Base-by-base conservation (phyloP, 64 coral and sea anemone genomes). In the Montipora foliosa region DNA sequence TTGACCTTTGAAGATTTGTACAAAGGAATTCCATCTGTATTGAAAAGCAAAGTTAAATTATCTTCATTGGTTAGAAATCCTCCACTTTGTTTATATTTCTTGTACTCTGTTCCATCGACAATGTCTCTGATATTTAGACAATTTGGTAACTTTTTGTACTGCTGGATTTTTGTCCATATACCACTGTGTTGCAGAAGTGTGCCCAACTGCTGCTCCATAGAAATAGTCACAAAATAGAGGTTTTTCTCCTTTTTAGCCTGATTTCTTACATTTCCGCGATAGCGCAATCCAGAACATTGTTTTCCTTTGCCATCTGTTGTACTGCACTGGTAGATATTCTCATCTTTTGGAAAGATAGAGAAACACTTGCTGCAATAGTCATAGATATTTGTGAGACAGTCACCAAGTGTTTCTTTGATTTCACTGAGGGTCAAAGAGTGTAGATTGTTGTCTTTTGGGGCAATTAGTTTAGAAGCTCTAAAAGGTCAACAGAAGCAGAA, bases 21-120 rank as follows among this genome's bases (percentile, higher is more conserved):
- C n/a, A 84, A 64, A 44, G 79, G 79, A 22, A 37, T 67, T 20
- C 91, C 91, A 93, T 93, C 91, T 67, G 83, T 93, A 59, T 87
- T 93, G n/a, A 93, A 93, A 4, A 93, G 87, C 11, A 87, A 51
- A 59, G 82, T 93, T 49, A 93, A 87, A 25, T 93, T 87, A 17
- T 74, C 60, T 4, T 53, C 19, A 16, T 78, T 79, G 83, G 21
- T n/a, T 4, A 87, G 57, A 59, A 93, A 93, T 74, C 87, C 24
- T 74, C 83, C 91, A 17, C 87, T 62, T 49, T 93, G 45, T 49
- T 83, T 87, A 48, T 87, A 62, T 25, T 80, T 79, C 13, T 4
- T 25, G 48, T 93, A 93, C 7, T 93, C 77, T 78, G 64, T 79
- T 47, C 82, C 74, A 93, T 87, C 57, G 2, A 77, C 60, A 1